Conservation (phyloP, 2,888 invertebrate genomes). For the Orthonychiurus folsomi region DNA sequence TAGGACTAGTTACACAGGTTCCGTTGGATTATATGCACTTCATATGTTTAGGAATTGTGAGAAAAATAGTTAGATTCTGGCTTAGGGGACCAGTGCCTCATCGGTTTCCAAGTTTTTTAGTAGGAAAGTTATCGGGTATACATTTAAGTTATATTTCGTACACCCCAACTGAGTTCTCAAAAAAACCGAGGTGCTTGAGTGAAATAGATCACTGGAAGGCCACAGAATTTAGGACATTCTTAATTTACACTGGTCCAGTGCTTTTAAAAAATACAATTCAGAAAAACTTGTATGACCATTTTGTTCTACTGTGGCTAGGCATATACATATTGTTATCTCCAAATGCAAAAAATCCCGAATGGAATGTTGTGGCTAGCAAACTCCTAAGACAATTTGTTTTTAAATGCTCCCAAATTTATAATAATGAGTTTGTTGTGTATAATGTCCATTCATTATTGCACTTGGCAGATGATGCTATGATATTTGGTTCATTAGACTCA, state of each 20-base stretch:
- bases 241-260: conserved; percentile 16
- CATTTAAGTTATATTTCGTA: conserved; percentile 5
- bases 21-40: conserved; percentile 29
- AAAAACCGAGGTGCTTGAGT: conserved; percentile 17
- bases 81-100: neutral
- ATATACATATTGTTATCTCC: conserved; percentile 10
- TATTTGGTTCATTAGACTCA: conserved; percentile 41
- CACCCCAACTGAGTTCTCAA: conserved; percentile 14
- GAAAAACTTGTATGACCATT: conserved; percentile 11
- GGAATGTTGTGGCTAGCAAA: conserved; percentile 31
- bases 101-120: conserved; percentile 5
- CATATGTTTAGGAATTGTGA: conserved; percentile 23
- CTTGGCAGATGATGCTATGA: conserved; percentile 42
- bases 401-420: conserved; percentile 41
- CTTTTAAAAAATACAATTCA: conserved; percentile 11
- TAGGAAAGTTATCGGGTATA: conserved; percentile 11
- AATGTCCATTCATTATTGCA: conserved; percentile 44
- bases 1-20: conserved; percentile 20
- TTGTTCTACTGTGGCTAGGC: conserved; percentile 4
- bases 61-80: conserved; percentile 23
- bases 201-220: conserved; percentile 18
- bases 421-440: conserved; percentile 41
- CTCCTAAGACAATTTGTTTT: conserved; percentile 39
- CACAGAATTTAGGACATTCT: conserved; percentile 21
- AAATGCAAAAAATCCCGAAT: conserved; percentile 6